phyloP scores from a whole-genome alignment of 2,888 invertebrate species.

The Neria commutata region DNA sequence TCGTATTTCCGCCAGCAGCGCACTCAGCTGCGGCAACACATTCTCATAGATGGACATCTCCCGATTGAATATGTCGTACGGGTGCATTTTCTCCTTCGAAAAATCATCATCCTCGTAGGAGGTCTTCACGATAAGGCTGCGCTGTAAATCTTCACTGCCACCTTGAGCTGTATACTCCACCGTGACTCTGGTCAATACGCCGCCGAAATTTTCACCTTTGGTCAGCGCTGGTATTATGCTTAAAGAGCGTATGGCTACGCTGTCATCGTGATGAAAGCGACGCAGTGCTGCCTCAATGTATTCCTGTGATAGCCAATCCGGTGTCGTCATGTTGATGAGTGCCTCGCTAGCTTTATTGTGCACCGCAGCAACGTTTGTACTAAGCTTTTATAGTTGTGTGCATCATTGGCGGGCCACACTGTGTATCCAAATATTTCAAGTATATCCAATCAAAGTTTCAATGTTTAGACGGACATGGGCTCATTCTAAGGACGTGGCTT shows the following conservation, averaged over 20 bases:
- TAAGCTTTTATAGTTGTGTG: not conserved
- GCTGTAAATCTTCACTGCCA: constrained; percentile 9
- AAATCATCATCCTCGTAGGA: constrained; percentile 52
- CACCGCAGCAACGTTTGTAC: too few relatives aligned
- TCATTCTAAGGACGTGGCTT: too few relatives aligned
- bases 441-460: too few relatives aligned
- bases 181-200: constrained; percentile 45
- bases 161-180: constrained; percentile 35
- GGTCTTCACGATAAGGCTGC: constrained; percentile 49
- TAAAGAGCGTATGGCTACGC: constrained; percentile 37
- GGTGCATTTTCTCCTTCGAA: constrained; percentile 46
- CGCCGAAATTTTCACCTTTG: constrained; percentile 58
- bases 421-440: too few relatives aligned
- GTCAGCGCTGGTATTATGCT: constrained; percentile 45
- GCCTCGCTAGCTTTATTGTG: too few relatives aligned
- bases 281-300: constrained; percentile 47
- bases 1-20: constrained; percentile 42
- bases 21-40: constrained; percentile 52
- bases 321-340: constrained; percentile 35
- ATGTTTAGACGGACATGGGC: too few relatives aligned
- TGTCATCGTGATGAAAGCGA: constrained; percentile 39
- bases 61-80: constrained; percentile 56
- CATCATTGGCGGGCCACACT: too few relatives aligned
- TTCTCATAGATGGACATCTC: constrained; percentile 58
- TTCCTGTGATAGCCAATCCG: constrained; percentile 51